Conservation (phyloP, 1,140 invertebrate species). For the Tachypleus tridentatus region DNA sequence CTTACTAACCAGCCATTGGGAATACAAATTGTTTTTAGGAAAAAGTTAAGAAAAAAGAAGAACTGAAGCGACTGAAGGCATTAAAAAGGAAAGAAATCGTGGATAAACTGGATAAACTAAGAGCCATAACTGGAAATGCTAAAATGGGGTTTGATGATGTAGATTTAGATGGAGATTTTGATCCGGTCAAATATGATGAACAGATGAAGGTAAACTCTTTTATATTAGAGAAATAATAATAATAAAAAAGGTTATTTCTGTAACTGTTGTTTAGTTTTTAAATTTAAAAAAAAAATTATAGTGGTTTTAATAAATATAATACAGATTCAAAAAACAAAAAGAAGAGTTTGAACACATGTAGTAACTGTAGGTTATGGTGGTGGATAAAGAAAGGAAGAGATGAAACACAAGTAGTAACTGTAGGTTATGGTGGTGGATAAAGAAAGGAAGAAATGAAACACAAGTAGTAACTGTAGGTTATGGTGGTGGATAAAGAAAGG, state of each 20-base stretch:
- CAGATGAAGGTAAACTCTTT: slow-evolving; percentile 50
- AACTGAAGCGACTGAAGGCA: slow-evolving; percentile 72
- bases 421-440: no score
- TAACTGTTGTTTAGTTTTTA: no score
- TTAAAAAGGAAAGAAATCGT: slow-evolving; percentile 81
- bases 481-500: no score
- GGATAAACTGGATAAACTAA: slow-evolving; percentile 73
- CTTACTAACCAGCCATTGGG: not conserved
- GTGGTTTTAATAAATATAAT: not conserved
- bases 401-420: no score
- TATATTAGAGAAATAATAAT: no score
- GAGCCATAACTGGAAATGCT: slow-evolving; percentile 73
- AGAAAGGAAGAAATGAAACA: no score
- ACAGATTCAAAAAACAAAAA: not conserved
- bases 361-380: no score
- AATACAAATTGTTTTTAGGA: slow-evolving; percentile 40
- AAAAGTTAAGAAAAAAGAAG: slow-evolving; percentile 67
- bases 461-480: no score
- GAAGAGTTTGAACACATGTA: no score
- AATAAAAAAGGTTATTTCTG: no score
- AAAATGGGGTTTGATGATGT: slow-evolving; percentile 39
- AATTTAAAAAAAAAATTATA: not conserved
- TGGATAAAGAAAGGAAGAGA: no score
- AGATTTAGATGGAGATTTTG: slow-evolving; percentile 64
- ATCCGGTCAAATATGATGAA: slow-evolving; percentile 74